A percentile compares a stretch with the other conserved stretches of the same genome.
Evolutionary conservation across 2,797 vertebrate species (phyloP).

Genomic region (Lerista edwardsae): DNA sequence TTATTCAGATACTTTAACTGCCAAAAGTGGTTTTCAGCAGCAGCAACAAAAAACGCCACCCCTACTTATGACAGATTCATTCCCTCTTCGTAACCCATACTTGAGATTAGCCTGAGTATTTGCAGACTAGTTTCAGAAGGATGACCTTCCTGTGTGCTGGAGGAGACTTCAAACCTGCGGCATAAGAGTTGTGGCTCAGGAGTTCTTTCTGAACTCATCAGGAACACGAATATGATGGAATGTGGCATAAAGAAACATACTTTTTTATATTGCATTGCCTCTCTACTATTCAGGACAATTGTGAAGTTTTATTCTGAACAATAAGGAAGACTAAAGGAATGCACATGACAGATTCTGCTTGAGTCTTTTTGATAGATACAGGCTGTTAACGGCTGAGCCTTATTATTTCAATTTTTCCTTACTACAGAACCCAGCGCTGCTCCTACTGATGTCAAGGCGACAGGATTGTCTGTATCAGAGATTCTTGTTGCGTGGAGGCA

Average conservation of each 20-base stretch:
- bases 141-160: too few relatives aligned
- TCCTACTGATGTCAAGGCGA: conserved; percentile 88
- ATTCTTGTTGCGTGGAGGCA: conserved; percentile 91
- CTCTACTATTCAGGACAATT: conserved; percentile 53
- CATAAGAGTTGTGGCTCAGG: conserved; percentile 9
- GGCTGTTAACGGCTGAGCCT: conserved; percentile 45
- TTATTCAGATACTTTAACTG: too few relatives aligned
- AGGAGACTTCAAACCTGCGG: not conserved
- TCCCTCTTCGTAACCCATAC: too few relatives aligned
- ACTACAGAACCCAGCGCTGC: conserved; percentile 91
- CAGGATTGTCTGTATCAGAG: conserved; percentile 90
- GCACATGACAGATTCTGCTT: conserved; percentile 33
- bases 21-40: too few relatives aligned
- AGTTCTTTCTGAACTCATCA: conserved; percentile 34
- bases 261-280: conserved; percentile 50
- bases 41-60: too few relatives aligned
- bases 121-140: too few relatives aligned
- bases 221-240: conserved; percentile 41
- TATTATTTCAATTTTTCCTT: conserved; percentile 67
- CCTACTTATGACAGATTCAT: not conserved
- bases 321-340: conserved; percentile 47
- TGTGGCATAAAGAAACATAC: conserved; percentile 47
- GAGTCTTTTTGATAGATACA: conserved; percentile 58
- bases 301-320: conserved; percentile 46
- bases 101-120: not conserved